Conservation (phyloP, 2,113 vertebrate species). For the Lamprotornis superbus region DNA sequence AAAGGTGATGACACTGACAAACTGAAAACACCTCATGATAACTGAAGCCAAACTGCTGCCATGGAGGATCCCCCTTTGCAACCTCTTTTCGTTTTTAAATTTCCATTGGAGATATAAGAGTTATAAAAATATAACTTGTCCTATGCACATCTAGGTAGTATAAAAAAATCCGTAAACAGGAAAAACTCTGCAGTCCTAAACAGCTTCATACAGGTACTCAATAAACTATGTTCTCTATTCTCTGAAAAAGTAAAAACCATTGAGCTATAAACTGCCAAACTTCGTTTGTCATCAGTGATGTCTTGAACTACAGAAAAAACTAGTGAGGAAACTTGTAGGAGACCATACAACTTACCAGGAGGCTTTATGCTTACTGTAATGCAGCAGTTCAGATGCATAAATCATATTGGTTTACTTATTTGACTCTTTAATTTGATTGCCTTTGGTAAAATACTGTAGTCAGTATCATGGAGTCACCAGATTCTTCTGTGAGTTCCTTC, state of each 20-base stretch:
- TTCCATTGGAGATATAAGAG: background rate
- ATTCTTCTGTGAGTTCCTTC: background rate
- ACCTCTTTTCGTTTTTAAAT: background rate
- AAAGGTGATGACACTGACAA: background rate
- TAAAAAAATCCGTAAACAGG: background rate
- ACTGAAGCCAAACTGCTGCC: background rate
- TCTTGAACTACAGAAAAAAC: background rate
- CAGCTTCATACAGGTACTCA: background rate
- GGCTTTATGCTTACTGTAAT: background rate
- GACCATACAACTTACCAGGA: background rate
- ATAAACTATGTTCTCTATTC: background rate
- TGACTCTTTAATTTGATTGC: background rate
- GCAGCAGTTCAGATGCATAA: background rate
- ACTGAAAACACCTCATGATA: background rate
- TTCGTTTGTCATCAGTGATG: background rate
- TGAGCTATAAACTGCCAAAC: background rate
- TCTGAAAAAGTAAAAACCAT: background rate
- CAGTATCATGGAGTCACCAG: background rate
- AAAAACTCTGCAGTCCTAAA: background rate
- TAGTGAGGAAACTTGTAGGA: background rate
- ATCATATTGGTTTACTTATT: background rate
- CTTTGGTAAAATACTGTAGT: background rate
- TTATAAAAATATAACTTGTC: background rate
- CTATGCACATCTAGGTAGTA: background rate
- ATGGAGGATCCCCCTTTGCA: rapidly evolving